Percentiles rank a stretch among this genome's conserved stretches.
Conservation (phyloP, 1,140 invertebrate species). For the Ephestia elutella region DNA sequence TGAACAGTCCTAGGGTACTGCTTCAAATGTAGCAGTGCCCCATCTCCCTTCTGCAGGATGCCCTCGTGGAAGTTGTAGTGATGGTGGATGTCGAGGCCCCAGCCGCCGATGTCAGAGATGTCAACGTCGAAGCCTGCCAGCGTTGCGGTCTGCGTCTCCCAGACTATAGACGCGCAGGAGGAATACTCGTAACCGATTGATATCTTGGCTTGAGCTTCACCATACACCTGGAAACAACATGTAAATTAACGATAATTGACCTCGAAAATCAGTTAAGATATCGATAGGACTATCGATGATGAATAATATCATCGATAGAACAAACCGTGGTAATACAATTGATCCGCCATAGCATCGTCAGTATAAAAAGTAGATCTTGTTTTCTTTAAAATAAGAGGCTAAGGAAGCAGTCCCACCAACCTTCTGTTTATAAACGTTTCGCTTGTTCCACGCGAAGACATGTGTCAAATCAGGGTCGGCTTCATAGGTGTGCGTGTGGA, state of each 20-base stretch:
- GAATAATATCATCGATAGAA: no score
- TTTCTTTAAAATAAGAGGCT: no score
- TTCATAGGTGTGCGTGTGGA: constrained; percentile 94
- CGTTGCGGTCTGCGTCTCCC: constrained; percentile 94
- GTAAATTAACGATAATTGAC: no score
- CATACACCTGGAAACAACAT: constrained; percentile 80
- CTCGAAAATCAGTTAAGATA: no score
- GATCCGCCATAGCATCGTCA: no score
- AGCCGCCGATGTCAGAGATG: constrained; percentile 96
- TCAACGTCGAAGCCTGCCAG: constrained; percentile 98
- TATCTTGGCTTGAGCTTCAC: constrained; percentile 88
- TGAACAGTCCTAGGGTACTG: constrained; percentile 92
- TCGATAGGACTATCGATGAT: no score
- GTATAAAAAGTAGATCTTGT: no score
- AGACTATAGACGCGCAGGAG: constrained; percentile 89
- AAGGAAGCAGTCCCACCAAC: constrained; percentile 21
- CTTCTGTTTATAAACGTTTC: constrained; percentile 98
- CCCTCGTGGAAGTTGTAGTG: constrained; percentile 99
- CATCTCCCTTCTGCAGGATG: constrained; percentile 97
- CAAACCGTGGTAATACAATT: no score
- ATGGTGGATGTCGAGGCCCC: constrained; percentile 98
- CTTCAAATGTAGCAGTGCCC: constrained; percentile 93
- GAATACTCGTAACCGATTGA: constrained; percentile 96
- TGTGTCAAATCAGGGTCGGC: constrained; percentile 96
- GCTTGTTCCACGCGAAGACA: constrained; percentile 97